Evolutionary conservation across 2,113 vertebrate genomes (phyloP), one percentile per base, ranked within the genome.

Genomic region (Hyla sarda): DNA sequence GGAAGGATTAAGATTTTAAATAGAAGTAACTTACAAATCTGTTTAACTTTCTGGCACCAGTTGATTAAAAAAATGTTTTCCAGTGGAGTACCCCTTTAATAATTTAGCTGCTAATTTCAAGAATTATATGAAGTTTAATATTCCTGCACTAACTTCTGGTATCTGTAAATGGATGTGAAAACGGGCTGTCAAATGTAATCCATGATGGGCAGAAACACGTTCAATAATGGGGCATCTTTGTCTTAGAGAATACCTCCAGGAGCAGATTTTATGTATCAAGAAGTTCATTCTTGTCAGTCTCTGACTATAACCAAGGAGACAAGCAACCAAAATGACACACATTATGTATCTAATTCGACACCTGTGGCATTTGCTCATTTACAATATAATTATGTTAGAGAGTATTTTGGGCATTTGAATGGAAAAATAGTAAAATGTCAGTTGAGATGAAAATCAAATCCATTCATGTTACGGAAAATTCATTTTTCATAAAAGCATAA

Each of bases 391-490:
- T 74, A 62, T 86, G 85, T 74, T 82, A 82, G 17, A 86, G 17
- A 86, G 17, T 41, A 82, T 82, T 25, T 73, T 72, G 77, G 41
- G 77, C 85, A 73, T 82, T 81, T 74, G 30, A 82, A 56, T 82
- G 77, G 85, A 82, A 82, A 82, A 74, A 81, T 54, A n/a, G 37
- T 81, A 90, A 88, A 85, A 86, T 74, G 88, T 88, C 65, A 89
- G 45, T 85, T 82, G 84, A 87, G 83, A 79, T 87, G 87, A 82
- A 90, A 90, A 87, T 88, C 32, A 88, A 80, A 84, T 72, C 62
- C 88, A 90, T 87, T 89, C 41, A 81, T 79, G 82, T 85, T 90
- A 89, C 84, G 84, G 60, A 88, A 89, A 90, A 91, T 80, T 86
- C 75, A 74, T 77, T 90, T 90, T 86, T 54, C 62, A 67, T 87